Percentiles rank a stretch among this genome's conserved stretches.
These are phyloP conservation scores for Chaitophorus viminalis DNA, from an alignment of 2,888 invertebrate genomes.

Conservation along the genomic window DNA sequence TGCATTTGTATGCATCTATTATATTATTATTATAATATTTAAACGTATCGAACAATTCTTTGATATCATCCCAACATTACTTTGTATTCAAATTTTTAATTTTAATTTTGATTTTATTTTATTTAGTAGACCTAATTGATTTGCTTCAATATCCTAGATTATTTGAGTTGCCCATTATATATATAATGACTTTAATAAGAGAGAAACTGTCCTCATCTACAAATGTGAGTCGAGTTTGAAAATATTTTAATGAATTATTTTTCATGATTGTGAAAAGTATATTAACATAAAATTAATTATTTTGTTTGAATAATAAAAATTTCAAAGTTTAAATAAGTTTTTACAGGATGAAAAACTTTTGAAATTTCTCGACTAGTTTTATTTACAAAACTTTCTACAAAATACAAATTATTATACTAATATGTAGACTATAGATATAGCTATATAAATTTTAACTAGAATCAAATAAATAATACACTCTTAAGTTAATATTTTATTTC, in stretches of 20 bases:
- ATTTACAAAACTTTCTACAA: conserved; percentile 9
- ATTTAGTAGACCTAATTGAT: neutral
- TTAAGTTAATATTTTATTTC: no score
- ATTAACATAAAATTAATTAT: neutral
- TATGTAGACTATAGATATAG: no score
- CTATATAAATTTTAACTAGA: neutral
- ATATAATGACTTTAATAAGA: neutral
- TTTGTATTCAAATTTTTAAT: neutral
- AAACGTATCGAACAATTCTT: neutral
- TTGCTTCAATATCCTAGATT: no score
- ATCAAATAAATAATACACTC: neutral
- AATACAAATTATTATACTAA: neutral
- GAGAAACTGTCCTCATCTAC: neutral
- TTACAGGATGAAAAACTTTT: neutral
- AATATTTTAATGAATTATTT: neutral
- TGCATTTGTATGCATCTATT: no score
- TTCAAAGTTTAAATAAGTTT: neutral
- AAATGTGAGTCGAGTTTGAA: neutral
- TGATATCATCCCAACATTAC: neutral
- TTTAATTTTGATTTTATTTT: no score
- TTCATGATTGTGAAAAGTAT: neutral
- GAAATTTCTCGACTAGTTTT: conserved; percentile 1
- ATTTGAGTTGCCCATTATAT: no score
- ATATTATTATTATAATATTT: no score
- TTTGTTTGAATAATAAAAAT: neutral